A percentile compares a stretch with the other conserved stretches of the same genome.
phyloP scores from a whole-genome alignment of 2,113 vertebrate genomes.

The Uria aalge region DNA sequence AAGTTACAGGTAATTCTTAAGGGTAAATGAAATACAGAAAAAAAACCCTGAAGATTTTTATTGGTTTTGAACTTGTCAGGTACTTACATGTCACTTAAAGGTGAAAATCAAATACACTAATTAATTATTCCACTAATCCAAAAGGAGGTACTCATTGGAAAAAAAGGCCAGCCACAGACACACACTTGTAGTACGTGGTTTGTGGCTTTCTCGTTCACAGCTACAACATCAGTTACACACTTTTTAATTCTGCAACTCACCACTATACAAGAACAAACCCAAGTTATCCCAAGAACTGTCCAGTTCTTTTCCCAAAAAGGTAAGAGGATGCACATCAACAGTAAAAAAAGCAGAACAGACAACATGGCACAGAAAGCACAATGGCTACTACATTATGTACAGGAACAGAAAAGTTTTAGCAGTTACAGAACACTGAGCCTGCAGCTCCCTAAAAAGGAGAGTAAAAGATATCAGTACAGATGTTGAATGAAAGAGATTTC shows the following conservation, averaged over 20 bases:
- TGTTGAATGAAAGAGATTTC: neutral
- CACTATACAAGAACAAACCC: neutral
- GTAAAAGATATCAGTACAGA: neutral
- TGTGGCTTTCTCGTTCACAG: neutral
- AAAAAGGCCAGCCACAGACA: neutral
- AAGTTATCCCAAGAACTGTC: neutral
- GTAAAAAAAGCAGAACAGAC: neutral
- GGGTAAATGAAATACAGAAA: neutral
- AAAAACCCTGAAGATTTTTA: neutral
- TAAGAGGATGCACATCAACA: neutral
- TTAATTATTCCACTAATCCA: neutral
- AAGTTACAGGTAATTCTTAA: neutral
- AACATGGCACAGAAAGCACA: neutral
- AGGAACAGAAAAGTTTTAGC: neutral
- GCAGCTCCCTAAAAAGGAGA: neutral
- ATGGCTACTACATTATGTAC: neutral
- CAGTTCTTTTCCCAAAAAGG: neutral
- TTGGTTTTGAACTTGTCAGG: neutral
- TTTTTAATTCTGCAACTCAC: neutral
- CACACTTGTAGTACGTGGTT: rapidly evolving
- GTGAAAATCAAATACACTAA: neutral
- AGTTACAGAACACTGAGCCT: neutral
- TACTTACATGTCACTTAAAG: neutral
- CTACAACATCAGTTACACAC: neutral
- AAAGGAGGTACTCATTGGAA: neutral